Percentiles rank a stretch among this genome's conserved stretches.
These are phyloP conservation scores for Arnoldichthys spilopterus DNA, from an alignment of 2,797 vertebrate genomes.

Conservation along the genomic window DNA sequence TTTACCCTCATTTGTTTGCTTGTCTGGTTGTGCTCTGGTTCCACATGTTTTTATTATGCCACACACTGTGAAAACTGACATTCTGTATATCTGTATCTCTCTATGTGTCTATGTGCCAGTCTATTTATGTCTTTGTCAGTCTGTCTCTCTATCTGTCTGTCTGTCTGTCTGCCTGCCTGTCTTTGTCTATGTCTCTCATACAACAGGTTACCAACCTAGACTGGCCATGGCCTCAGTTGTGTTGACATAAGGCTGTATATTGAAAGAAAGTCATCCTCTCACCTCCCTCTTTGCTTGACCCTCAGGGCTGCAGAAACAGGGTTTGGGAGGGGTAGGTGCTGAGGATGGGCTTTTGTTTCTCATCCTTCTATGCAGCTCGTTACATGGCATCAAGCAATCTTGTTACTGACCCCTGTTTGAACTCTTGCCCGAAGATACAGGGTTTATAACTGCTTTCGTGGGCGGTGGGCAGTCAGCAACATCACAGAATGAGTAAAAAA, in stretches of 20 bases:
- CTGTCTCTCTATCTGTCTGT: too few species aligned
- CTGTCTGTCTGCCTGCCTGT: too few species aligned
- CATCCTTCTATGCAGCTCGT: constrained; percentile 23
- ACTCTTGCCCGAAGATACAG: constrained; percentile 36
- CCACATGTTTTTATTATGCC: constrained; percentile 1
- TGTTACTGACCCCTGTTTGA: constrained; percentile 47
- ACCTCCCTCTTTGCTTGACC: constrained; percentile 49
- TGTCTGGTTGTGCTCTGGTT: constrained; percentile 5
- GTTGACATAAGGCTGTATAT: not conserved
- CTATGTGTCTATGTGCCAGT: not conserved
- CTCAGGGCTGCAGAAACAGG: constrained; percentile 10
- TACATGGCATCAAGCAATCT: constrained; percentile 6
- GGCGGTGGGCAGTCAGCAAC: not conserved
- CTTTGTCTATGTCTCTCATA: too few species aligned
- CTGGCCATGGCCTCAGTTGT: not conserved
- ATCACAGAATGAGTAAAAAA: not conserved
- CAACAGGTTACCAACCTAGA: too few species aligned
- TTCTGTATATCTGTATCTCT: not conserved
- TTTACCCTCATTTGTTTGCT: constrained; percentile 14
- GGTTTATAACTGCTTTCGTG: constrained; percentile 16
- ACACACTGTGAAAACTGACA: not conserved
- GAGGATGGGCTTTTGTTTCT: constrained; percentile 22
- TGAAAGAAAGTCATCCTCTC: constrained; percentile 15
- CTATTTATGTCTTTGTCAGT: too few species aligned
- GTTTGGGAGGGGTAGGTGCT: not conserved